A percentile compares a stretch with the other conserved stretches of the same genome.
Evolutionary conservation across 2,888 invertebrate genomes (phyloP).

Genomic region (Orthosia cruda): DNA sequence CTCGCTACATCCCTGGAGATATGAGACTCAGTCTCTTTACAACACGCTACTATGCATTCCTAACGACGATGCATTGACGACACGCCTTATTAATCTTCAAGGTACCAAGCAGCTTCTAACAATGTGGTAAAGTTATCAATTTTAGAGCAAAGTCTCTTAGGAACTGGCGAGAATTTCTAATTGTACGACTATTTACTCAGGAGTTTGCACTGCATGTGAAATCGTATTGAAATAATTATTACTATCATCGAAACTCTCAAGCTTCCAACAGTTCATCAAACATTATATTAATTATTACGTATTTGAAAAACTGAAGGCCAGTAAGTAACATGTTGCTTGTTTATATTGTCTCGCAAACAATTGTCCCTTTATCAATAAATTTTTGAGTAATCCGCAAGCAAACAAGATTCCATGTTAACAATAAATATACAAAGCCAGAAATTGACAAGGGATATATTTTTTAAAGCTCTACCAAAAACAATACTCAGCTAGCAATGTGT

Average conservation of each 20-base stretch:
- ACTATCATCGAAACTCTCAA: too few species aligned
- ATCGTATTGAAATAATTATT: too few species aligned
- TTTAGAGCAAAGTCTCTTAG: slow-evolving; percentile 29
- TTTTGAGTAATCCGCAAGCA: slow-evolving; percentile 17
- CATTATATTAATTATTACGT: slow-evolving; percentile 38
- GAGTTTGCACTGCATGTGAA: slow-evolving; percentile 21
- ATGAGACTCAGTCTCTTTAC: slow-evolving; percentile 22
- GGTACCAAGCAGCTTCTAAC: slow-evolving; percentile 20
- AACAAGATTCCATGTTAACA: slow-evolving; percentile 10
- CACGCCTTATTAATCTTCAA: slow-evolving; percentile 43
- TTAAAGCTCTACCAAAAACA: too few species aligned
- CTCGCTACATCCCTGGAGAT: slow-evolving; percentile 7
- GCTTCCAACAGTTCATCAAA: too few species aligned
- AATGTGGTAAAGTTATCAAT: slow-evolving; percentile 49
- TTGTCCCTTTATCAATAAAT: slow-evolving; percentile 28
- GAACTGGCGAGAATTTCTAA: slow-evolving; percentile 44
- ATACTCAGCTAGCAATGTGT: too few species aligned
- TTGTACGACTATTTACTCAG: slow-evolving; percentile 27
- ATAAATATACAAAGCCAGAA: slow-evolving; percentile 25
- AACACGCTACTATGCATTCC: slow-evolving; percentile 39
- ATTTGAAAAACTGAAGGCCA: slow-evolving; percentile 21
- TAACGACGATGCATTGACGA: slow-evolving; percentile 50
- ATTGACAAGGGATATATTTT: slow-evolving; percentile 21
- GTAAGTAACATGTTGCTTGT: slow-evolving; percentile 9
- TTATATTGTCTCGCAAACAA: slow-evolving; percentile 24